Percentiles rank a stretch among this genome's conserved stretches.
Conservation (phyloP, 2,797 vertebrate species). For the Xerus rutilus region DNA sequence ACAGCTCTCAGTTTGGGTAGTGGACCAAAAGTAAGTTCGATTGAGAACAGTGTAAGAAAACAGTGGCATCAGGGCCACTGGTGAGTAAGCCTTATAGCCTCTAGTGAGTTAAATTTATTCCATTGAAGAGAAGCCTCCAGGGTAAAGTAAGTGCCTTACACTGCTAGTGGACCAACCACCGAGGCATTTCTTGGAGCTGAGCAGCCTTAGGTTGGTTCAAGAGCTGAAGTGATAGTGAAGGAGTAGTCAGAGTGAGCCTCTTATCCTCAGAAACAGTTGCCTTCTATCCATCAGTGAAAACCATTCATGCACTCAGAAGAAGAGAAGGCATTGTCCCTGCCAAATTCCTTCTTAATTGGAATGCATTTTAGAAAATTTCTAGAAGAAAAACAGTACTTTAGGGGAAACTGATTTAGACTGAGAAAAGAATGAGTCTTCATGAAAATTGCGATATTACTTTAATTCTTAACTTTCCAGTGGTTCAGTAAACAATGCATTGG, state of each 20-base stretch:
- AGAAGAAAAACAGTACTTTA: not conserved
- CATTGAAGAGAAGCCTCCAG: not conserved
- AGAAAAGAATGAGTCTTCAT: not conserved
- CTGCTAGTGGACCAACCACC: not conserved
- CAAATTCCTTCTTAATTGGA: not conserved
- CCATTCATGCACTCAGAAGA: not conserved
- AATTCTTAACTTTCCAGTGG: not conserved
- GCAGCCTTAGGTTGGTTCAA: not conserved
- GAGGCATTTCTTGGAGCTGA: not conserved
- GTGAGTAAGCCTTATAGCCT: not conserved
- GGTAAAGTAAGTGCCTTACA: not conserved
- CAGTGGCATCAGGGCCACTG: not conserved
- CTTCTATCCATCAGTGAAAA: not conserved
- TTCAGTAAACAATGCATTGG: not conserved
- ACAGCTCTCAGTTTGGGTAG: not conserved
- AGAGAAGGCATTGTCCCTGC: not conserved
- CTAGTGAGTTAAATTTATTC: not conserved
- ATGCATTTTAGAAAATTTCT: not conserved
- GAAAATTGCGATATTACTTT: not conserved
- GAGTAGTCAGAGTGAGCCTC: not conserved
- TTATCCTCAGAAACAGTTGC: not conserved
- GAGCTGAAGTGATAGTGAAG: not conserved
- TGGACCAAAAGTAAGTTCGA: not conserved
- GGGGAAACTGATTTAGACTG: not conserved
- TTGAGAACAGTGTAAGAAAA: not conserved